Evolutionary conservation across 2,888 invertebrate genomes (phyloP).

Genomic region (Mamestra brassicae): DNA sequence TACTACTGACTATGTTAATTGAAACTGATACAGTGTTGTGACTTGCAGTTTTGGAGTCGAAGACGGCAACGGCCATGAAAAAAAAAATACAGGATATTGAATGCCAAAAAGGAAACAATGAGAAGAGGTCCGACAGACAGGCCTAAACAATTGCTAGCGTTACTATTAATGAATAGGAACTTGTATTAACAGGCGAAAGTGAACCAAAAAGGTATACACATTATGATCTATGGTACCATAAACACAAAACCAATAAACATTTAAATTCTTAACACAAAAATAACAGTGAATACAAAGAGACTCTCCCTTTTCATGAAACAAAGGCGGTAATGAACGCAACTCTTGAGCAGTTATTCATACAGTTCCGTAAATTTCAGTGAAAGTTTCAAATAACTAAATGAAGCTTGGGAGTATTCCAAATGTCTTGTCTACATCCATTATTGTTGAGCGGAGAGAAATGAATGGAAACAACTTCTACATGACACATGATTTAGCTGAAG

Average conservation of each 20-base stretch:
- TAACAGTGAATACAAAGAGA: slow-evolving; percentile 29
- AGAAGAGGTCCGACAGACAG: background rate
- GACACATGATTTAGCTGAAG: background rate
- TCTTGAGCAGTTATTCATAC: slow-evolving; percentile 35
- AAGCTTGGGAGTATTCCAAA: slow-evolving; percentile 58
- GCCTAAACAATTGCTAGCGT: slow-evolving; percentile 5
- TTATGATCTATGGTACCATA: slow-evolving; percentile 42
- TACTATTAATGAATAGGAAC: slow-evolving; percentile 22
- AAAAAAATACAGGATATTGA: background rate
- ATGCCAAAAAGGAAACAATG: too few relatives aligned
- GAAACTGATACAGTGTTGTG: slow-evolving; percentile 3
- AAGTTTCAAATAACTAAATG: slow-evolving; percentile 49
- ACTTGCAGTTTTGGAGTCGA: slow-evolving; percentile 12
- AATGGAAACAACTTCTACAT: slow-evolving; percentile 17
- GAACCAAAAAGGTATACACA: slow-evolving; percentile 22
- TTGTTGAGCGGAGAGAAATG: slow-evolving; percentile 23
- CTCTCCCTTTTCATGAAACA: slow-evolving; percentile 51
- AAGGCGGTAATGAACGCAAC: slow-evolving; percentile 31
- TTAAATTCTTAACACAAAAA: slow-evolving; percentile 44
- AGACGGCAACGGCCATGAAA: background rate
- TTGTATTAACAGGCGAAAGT: slow-evolving; percentile 36
- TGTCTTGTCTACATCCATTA: slow-evolving; percentile 46
- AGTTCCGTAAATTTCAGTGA: slow-evolving; percentile 49
- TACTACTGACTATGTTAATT: slow-evolving; percentile 37
- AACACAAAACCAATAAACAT: slow-evolving; percentile 44